Conservation (phyloP, 2,113 vertebrate genomes). For the Progne subis region DNA sequence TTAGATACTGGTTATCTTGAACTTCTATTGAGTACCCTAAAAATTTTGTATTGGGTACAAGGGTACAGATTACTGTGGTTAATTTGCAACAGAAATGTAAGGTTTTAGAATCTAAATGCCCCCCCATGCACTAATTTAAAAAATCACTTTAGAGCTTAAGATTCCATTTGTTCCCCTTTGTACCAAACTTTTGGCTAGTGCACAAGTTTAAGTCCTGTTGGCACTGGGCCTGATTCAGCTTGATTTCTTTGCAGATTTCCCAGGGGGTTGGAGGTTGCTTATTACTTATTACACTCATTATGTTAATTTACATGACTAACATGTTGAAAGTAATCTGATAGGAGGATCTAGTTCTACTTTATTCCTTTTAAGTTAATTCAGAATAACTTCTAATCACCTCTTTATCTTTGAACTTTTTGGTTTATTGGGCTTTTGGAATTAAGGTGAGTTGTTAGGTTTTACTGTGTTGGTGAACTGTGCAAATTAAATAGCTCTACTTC, state of each 20-base stretch:
- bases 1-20: background rate
- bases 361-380: conserved; percentile 1
- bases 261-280: background rate
- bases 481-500: background rate
- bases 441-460: background rate
- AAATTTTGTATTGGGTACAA: background rate
- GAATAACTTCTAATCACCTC: conserved; percentile 3
- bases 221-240: background rate
- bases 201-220: background rate
- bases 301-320: conserved; percentile 19
- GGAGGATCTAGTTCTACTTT: background rate
- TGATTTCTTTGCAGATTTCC: conserved; percentile 7
- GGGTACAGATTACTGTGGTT: background rate
- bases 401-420: background rate
- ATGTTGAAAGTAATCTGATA: conserved; percentile 33
- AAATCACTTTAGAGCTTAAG: background rate
- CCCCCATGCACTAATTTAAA: background rate
- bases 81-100: background rate
- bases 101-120: background rate
- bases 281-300: background rate
- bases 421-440: background rate
- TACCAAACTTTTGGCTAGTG: background rate
- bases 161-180: background rate
- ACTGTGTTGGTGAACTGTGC: background rate
- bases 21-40: background rate